Evolutionary conservation across 2,888 invertebrate species (phyloP).

Genomic region (Dynastes grantii): DNA sequence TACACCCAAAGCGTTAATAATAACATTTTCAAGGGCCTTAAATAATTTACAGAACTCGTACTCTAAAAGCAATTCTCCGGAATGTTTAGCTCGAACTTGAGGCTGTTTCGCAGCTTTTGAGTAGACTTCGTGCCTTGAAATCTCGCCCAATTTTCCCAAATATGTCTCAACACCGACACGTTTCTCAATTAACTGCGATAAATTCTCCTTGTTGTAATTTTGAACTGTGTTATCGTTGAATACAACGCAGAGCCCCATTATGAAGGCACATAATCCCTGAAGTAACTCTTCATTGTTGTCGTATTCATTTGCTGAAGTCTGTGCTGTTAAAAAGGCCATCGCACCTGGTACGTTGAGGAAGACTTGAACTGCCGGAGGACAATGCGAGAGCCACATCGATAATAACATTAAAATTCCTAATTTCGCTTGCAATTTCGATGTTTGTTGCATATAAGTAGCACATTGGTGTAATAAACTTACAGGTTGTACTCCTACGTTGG

Average conservation of each 20-base stretch:
- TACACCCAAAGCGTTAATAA: conserved; percentile 72
- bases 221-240: conserved; percentile 89
- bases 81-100: conserved; percentile 84
- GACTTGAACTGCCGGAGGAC: conserved; percentile 86
- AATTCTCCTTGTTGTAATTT: conserved; percentile 83
- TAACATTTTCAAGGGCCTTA: conserved; percentile 81
- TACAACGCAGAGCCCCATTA: conserved; percentile 92
- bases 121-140: conserved; percentile 92
- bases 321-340: conserved; percentile 88
- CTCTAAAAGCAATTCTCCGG: conserved; percentile 90
- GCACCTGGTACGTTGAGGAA: conserved; percentile 84
- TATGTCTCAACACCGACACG: conserved; percentile 93
- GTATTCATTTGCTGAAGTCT: conserved; percentile 87
- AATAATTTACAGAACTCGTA: conserved; percentile 95
- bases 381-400: conserved; percentile 89
- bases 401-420: conserved; percentile 94
- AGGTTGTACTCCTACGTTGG: conserved; percentile 87
- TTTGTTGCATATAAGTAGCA: conserved; percentile 86
- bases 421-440: conserved; percentile 86
- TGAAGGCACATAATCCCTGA: conserved; percentile 82
- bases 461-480: conserved; percentile 93
- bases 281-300: conserved; percentile 93
- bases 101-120: conserved; percentile 94
- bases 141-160: conserved; percentile 87
- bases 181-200: conserved; percentile 89